These are phyloP conservation scores for Ptychochromis oligacanthus DNA, from an alignment of 2,113 vertebrate genomes.

Conservation along the genomic window DNA sequence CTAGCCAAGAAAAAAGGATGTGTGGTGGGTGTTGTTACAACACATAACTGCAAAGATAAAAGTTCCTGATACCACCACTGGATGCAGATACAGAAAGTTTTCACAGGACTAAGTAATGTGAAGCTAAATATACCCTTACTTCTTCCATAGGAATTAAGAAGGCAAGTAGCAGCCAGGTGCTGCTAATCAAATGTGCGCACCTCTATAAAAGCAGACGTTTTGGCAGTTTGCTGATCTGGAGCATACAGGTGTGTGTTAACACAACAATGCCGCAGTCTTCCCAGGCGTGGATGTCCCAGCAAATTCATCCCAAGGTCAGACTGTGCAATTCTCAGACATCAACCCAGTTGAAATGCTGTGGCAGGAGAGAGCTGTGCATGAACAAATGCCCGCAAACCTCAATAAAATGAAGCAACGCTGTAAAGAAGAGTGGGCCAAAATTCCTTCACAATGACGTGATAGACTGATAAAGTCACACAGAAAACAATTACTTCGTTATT, in stretches of 20 bases:
- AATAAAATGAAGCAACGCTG: not conserved
- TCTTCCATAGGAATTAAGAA: not conserved
- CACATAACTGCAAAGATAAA: not conserved
- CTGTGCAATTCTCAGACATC: not conserved
- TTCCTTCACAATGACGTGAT: no score
- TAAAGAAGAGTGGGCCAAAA: no score
- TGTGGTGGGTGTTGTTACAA: not conserved
- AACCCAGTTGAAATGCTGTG: no score
- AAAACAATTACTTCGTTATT: no score
- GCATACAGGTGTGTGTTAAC: not conserved
- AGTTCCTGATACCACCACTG: not conserved
- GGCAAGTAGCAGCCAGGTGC: not conserved
- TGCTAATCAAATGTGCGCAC: not conserved
- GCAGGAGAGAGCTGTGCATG: no score
- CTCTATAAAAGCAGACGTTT: not conserved
- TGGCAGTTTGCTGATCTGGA: not conserved
- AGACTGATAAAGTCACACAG: no score
- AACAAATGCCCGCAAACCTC: not conserved
- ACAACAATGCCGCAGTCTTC: not conserved
- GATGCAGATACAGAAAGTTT: not conserved
- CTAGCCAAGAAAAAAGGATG: not conserved
- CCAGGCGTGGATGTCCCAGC: not conserved
- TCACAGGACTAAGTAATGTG: no score
- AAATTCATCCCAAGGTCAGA: not conserved
- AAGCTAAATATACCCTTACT: not conserved